phyloP scores from a whole-genome alignment of 2,888 invertebrate species.

The Acanthosepion pharaonis region DNA sequence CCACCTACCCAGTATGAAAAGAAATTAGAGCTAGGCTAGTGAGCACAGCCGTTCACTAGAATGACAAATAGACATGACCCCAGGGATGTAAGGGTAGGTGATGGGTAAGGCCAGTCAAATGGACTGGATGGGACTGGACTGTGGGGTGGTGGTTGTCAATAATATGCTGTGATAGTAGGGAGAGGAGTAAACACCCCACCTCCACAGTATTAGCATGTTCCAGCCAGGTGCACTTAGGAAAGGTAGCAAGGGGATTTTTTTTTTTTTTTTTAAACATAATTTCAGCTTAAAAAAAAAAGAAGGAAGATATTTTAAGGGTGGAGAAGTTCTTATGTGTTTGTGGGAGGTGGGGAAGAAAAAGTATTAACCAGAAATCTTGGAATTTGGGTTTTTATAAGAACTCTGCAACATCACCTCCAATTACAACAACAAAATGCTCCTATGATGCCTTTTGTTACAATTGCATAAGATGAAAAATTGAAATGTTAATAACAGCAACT shows the following conservation, averaged over 20 bases:
- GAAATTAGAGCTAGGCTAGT: slow-evolving; percentile 42
- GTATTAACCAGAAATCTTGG: background rate
- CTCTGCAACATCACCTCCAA: background rate
- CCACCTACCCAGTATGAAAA: background rate
- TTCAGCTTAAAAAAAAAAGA: background rate
- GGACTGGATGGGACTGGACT: background rate
- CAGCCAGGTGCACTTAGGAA: slow-evolving; percentile 9
- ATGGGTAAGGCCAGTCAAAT: background rate
- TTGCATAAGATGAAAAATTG: background rate
- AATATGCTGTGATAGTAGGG: background rate
- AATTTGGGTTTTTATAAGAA: background rate
- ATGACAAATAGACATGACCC: slow-evolving; percentile 44
- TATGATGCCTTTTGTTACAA: background rate
- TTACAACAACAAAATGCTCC: background rate
- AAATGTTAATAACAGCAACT: background rate
- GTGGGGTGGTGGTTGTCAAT: background rate
- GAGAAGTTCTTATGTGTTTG: background rate
- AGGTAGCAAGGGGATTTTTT: background rate
- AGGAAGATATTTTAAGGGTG: background rate
- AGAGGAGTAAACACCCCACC: slow-evolving; percentile 6
- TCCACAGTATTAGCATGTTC: background rate
- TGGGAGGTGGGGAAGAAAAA: background rate
- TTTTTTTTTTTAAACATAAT: background rate
- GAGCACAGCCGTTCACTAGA: slow-evolving; percentile 45
- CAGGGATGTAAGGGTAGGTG: background rate